These are phyloP conservation scores for Bufotes viridis DNA, from an alignment of 2,797 vertebrate species.

Conservation along the genomic window DNA sequence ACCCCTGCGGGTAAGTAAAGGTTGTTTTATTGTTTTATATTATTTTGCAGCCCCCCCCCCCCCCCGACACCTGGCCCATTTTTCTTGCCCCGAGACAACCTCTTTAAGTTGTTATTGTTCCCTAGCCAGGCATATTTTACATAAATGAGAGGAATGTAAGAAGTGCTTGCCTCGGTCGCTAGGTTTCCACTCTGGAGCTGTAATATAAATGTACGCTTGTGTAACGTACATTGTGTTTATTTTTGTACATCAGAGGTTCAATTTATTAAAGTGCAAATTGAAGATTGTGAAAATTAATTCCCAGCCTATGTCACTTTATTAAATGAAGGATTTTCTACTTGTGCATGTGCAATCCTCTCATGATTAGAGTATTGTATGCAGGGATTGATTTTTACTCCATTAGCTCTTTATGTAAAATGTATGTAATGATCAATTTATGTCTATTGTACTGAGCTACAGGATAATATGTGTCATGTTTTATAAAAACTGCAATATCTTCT, in stretches of 20 bases:
- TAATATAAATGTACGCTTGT: conserved; percentile 19
- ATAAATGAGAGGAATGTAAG: neutral
- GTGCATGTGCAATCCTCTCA: conserved; percentile 21
- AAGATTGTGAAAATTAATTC: conserved; percentile 40
- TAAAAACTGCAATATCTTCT: conserved; percentile 25
- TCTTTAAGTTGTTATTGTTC: too few species aligned
- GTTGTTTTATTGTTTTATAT: too few species aligned
- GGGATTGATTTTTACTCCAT: conserved; percentile 50
- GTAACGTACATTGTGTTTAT: conserved; percentile 40
- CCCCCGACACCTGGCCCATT: too few species aligned
- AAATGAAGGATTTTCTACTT: conserved; percentile 35
- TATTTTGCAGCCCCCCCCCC: too few species aligned
- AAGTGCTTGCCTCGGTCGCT: neutral
- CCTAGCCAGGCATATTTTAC: neutral
- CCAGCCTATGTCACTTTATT: conserved; percentile 36
- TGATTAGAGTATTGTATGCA: conserved; percentile 46
- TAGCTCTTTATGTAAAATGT: conserved; percentile 52
- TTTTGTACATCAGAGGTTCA: conserved; percentile 14
- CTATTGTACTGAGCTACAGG: conserved; percentile 40
- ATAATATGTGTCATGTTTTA: conserved; percentile 26
- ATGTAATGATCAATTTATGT: conserved; percentile 48
- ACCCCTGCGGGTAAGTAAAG: too few species aligned
- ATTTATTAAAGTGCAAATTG: conserved; percentile 53
- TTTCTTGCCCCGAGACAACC: too few species aligned
- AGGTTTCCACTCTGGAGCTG: neutral